Conservation (phyloP, 2,113 vertebrate genomes). For the Oncorhynchus tshawytscha region DNA sequence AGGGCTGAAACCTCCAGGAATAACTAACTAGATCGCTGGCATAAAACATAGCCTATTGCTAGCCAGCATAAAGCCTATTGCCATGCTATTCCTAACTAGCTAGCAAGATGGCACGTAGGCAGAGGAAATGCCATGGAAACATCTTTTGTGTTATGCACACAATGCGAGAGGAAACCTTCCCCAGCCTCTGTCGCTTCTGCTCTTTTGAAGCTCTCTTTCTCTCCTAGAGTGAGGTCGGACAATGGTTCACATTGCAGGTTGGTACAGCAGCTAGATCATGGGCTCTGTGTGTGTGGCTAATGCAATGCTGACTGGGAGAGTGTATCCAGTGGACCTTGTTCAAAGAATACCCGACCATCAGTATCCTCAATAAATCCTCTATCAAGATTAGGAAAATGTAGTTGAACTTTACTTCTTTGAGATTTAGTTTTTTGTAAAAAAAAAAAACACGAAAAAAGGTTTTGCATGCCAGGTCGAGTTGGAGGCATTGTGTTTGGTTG, state of each 20-base stretch:
- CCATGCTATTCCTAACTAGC: not conserved
- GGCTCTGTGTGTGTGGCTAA: slow-evolving; percentile 41
- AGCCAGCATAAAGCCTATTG: not conserved
- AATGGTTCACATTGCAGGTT: slow-evolving; percentile 30
- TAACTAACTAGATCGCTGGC: not conserved
- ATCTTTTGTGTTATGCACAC: slow-evolving; percentile 16
- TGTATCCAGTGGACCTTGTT: slow-evolving; percentile 34
- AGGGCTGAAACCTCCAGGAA: not conserved
- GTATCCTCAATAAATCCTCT: not conserved
- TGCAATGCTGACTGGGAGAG: slow-evolving; percentile 45
- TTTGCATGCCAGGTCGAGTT: slow-evolving; percentile 20
- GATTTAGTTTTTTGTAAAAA: slow-evolving; percentile 31
- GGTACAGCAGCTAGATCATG: slow-evolving; percentile 8
- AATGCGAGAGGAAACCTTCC: slow-evolving; percentile 17
- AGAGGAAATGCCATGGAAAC: slow-evolving; percentile 11
- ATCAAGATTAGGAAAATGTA: slow-evolving; percentile 32
- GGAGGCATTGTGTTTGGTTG: slow-evolving; percentile 22
- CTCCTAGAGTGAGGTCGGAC: slow-evolving; percentile 23
- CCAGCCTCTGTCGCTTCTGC: not conserved
- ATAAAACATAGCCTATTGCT: no score
- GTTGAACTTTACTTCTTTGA: slow-evolving; percentile 50
- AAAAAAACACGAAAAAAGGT: not conserved
- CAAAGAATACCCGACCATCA: slow-evolving; percentile 16
- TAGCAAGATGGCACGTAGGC: not conserved
- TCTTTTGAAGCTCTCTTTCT: slow-evolving; percentile 20